Evolutionary conservation across 2,797 vertebrate genomes (phyloP), one percentile per base, ranked within the genome.

Genomic region (Eulemur coronatus): DNA sequence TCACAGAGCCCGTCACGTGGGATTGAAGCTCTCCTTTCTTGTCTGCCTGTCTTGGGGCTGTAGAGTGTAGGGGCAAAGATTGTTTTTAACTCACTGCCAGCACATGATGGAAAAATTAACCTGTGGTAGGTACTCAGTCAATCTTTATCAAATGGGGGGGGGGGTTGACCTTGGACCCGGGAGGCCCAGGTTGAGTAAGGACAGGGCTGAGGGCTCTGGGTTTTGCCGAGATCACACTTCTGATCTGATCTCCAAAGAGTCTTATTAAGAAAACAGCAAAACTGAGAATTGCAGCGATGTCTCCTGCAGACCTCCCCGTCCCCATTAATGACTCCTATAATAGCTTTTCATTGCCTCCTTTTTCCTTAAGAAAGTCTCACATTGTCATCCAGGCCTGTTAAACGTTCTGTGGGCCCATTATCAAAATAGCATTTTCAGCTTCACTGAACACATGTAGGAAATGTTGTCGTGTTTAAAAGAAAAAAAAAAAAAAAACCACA

Each of bases 401-500:
- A 98, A 98, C 5, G 84, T 98, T 98, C 98, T 96, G 97, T 98
- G 98, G 97, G 98, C 97, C 98, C 98, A 98, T 98, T 98, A 99
- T 98, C 98, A 98, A 99, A 99, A 99, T 98, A 99, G 98, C 97
- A 98, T 98, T 99, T 99, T 99, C 98, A 94, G 98, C 98, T 98
- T 98, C 98, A 96, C 97, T 98, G 98, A 98, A 98, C 98, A 98
- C 97, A 82, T 98, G 98, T 98, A 98, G 98, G 98, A 99, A 98
- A 98, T 94, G 96, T 98, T 98, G 97, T 96, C 93, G 91, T 98
- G 97, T 98, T 97, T 84, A 97, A 98, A 98, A 95, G 94, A 97
- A 97, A 94, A 95, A 91, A 93, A 86, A 57, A 55, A 94, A 95
- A 79, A 92, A 89, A 80, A 94, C 65, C 73, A 94, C 48, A 89